These are phyloP conservation scores for Hypomecis atomaria DNA, from an alignment of 2,888 invertebrate species.

Conservation along the genomic window DNA sequence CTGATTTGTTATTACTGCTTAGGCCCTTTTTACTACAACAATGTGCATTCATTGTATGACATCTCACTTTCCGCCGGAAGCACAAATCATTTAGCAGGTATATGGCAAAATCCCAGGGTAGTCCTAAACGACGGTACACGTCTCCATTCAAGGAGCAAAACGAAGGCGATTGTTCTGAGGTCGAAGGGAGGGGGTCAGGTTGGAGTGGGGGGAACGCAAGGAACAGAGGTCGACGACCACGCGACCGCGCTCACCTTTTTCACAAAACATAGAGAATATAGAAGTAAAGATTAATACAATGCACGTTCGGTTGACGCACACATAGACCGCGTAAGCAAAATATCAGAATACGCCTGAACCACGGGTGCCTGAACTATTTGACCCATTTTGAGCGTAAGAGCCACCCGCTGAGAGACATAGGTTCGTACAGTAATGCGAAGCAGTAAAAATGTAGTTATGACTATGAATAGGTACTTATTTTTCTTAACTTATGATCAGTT, in stretches of 20 bases:
- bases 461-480: too few species aligned
- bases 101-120: conserved; percentile 42
- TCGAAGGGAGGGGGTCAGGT: conserved; percentile 7
- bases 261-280: conserved; percentile 26
- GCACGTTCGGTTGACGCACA: too few species aligned
- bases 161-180: conserved; percentile 58
- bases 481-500: too few species aligned
- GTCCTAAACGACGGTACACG: conserved; percentile 38
- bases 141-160: conserved; percentile 49
- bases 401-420: too few species aligned
- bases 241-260: conserved; percentile 62
- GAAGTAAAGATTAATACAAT: neutral
- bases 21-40: too few species aligned
- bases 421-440: too few species aligned
- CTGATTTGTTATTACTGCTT: too few species aligned
- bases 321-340: too few species aligned
- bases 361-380: too few species aligned
- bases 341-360: too few species aligned
- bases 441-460: too few species aligned
- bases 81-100: conserved; percentile 29
- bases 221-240: conserved; percentile 75
- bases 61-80: conserved; percentile 21
- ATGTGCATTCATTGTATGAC: neutral
- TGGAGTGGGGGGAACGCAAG: conserved; percentile 51
- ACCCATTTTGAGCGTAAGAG: too few species aligned